Base-by-base conservation (phyloP, 2,797 vertebrate species). In the Rhinatrema bivittatum region DNA sequence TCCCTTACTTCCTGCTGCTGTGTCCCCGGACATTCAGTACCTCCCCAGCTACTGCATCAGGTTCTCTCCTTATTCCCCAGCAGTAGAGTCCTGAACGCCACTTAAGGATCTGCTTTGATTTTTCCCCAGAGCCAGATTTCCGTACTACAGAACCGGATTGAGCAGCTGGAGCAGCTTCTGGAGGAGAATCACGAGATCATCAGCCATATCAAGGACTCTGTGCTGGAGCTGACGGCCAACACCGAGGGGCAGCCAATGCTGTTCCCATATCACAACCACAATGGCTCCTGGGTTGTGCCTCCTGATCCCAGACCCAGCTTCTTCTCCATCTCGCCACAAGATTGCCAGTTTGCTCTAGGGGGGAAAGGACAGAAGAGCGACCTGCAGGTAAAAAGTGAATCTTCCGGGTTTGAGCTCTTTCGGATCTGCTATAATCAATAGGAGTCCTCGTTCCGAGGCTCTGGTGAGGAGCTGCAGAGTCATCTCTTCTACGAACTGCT, bases 111-210 rank as follows among this genome's bases (percentile, higher is more conserved):
- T n/a, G n/a, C 22, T 39, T 3, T 17, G 7, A 16, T 9, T 9
- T 20, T n/a, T 9, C 48, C 29, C 4, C 53, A 99, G 96, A 98
- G 91, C 66, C 95, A 99, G 72, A 98, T 99, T 62, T 99, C 96
- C 2, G 93, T 97, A 59, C 84, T 99, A 29, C 96, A 99, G 82
- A 97, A 93, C 75, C 89, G 94, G 46, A 98, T 99, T 3, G 92
- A 98, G 71, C 96, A 99, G 78, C 80, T 99, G 70, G 96, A 98
- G 40, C 94, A 99, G 82, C 91, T 99, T 31, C 63, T 99, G 70
- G 96, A 99, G 57, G 96, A 98, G 72, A 98, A 99, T 78, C 96
- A 98, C 19, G 93, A 98, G 73, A 98, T 98, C 74, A 98, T 99
- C 79, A 96, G 91, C 75, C 94, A 97, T 84, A 98, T 99, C 82